Evolutionary conservation across 1,140 invertebrate genomes (phyloP), one percentile per base, ranked within the genome.

Genomic region (Bombus pascuorum): DNA sequence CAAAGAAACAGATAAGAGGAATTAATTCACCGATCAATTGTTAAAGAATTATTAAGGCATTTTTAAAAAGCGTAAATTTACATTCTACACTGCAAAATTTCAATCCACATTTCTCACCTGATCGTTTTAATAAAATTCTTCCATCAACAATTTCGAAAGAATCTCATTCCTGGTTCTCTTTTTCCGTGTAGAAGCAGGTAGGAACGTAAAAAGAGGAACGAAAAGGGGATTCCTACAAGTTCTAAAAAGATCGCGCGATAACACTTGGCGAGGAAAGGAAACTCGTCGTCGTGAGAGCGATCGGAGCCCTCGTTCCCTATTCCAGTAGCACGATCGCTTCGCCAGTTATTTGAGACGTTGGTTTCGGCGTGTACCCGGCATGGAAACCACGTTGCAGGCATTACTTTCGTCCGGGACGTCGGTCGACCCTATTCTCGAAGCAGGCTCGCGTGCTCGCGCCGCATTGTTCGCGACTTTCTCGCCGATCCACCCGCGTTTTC

Each of bases 391-490:
- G 81, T 77, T 57, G 34, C 74, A 70, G 44, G 44, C 81, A 83
- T 78, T 83, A 83, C 75, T 83, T 83, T 78, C 44, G 44, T 76
- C 42, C 42, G 15, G 28, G 34, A n/a, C 15, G 6, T 44, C 59
- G 57, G 28, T 28, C 47, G 80, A 59, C 74, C 82, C n/a, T 83
- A 34, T 83, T 83, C 65, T 34, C 74, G 18, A 57, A 8, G 12
- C 32, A 53, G 47, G 44, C n/a, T 76, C 73, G 81, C 81, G 62
- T 83, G 81, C 72, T 6, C 71, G 32, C 28, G 34, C 28, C 34
- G 44, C 81, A 78, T 83, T 83, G 81, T 70, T 83, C 82, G 75
- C 44, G 22, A 83, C 82, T 83, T 83, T 83, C 73, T 42, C 22
- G 34, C 66, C 34, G 44, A 28, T 39, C 32, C 39, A 32, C 34